These are phyloP conservation scores for Scalopus aquaticus DNA, from an alignment of 2,113 vertebrate species.

Conservation along the genomic window DNA sequence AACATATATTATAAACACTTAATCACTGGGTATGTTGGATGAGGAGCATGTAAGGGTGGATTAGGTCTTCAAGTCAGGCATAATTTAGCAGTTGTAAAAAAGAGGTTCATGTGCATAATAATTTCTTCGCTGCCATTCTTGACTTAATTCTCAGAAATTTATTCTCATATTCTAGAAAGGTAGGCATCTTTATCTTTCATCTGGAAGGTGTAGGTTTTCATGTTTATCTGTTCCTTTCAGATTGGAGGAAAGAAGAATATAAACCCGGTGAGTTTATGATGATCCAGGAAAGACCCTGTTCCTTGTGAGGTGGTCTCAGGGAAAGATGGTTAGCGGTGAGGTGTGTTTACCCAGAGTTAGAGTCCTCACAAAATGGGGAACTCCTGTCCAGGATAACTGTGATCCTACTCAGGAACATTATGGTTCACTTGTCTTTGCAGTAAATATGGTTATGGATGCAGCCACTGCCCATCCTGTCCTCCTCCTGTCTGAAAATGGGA, in stretches of 20 bases:
- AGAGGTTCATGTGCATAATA: neutral
- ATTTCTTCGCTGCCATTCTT: neutral
- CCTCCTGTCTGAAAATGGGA: neutral
- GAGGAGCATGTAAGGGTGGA: neutral
- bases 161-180: neutral
- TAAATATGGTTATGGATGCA: slow-evolving; percentile 27
- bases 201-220: neutral
- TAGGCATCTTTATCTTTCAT: neutral
- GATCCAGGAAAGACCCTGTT: neutral
- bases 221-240: neutral
- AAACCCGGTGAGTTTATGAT: neutral
- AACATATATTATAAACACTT: neutral
- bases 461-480: slow-evolving; percentile 21
- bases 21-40: neutral
- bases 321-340: neutral
- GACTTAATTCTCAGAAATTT: neutral
- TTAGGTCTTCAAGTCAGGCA: neutral
- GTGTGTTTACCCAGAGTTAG: neutral
- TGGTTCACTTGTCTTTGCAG: neutral
- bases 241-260: slow-evolving; percentile 26
- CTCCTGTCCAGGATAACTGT: neutral
- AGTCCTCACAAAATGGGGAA: neutral
- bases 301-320: neutral
- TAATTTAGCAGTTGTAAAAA: neutral
- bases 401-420: neutral